Conservation (phyloP, 2,797 vertebrate genomes). For the Otolemur crassicaudatus region DNA sequence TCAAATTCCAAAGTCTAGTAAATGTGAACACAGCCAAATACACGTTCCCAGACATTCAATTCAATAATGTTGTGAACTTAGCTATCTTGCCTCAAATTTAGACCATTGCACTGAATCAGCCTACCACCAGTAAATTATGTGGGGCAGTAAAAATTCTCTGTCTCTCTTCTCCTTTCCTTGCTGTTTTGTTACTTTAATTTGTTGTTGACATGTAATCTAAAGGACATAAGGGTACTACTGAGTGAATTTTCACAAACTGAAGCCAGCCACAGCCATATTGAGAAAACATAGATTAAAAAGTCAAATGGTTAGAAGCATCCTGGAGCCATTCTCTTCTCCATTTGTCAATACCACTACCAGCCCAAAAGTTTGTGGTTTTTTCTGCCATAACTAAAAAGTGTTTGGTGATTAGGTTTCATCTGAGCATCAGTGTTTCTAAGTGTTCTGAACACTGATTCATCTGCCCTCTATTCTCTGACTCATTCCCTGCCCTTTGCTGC, state of each 20-base stretch:
- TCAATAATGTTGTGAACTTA: not conserved
- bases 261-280: not conserved
- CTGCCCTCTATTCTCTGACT: not conserved
- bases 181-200: not conserved
- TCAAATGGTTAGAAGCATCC: not conserved
- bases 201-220: not conserved
- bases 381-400: not conserved
- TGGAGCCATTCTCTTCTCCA: not conserved
- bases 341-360: not conserved
- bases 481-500: not conserved
- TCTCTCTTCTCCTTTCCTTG: not conserved
- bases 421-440: not conserved
- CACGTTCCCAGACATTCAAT: not conserved
- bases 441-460: not conserved
- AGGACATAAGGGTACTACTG: not conserved
- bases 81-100: not conserved
- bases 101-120: not conserved
- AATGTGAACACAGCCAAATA: not conserved
- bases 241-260: not conserved
- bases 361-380: not conserved
- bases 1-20: not conserved
- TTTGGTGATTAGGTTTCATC: not conserved
- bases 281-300: not conserved
- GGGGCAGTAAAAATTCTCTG: not conserved
- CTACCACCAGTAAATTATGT: not conserved